These are phyloP conservation scores for Sminthurinus aureus DNA, from an alignment of 2,888 invertebrate genomes.

Conservation along the genomic window DNA sequence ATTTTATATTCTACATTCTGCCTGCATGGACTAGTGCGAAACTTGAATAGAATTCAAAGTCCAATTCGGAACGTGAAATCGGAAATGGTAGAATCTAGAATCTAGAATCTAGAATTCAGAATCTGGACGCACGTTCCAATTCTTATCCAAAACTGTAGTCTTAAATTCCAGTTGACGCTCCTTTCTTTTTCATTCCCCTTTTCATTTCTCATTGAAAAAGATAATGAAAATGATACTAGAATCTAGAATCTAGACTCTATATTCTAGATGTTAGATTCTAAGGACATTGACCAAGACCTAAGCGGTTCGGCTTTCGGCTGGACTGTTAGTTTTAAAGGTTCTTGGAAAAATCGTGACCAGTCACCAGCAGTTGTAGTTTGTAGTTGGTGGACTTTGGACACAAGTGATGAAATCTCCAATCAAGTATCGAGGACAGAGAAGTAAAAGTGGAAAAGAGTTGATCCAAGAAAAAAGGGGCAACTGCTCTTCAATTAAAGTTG, in stretches of 20 bases:
- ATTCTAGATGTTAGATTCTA: not conserved
- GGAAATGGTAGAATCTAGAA: too few relatives aligned
- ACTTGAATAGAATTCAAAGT: too few relatives aligned
- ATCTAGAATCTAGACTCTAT: too few relatives aligned
- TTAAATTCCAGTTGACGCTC: not conserved
- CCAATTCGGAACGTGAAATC: too few relatives aligned
- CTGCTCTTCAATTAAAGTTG: constrained; percentile 23
- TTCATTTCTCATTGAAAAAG: not conserved
- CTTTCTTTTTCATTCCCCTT: not conserved
- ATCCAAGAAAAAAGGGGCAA: not conserved
- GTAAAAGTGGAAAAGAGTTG: constrained; percentile 15
- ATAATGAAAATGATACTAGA: constrained; percentile 8
- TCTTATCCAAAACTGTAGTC: too few relatives aligned
- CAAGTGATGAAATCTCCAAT: not conserved
- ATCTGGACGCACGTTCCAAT: too few relatives aligned
- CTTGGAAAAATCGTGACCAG: not conserved
- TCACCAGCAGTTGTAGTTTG: not conserved
- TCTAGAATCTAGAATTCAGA: too few relatives aligned
- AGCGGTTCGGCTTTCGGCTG: not conserved
- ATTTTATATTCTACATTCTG: too few relatives aligned
- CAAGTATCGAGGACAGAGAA: not conserved
- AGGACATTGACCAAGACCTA: not conserved
- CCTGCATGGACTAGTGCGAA: too few relatives aligned
- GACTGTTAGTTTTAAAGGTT: not conserved
- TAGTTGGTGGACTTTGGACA: not conserved